These are phyloP conservation scores for Heteromurus nitidus DNA, from an alignment of 2,888 invertebrate genomes.

Conservation along the genomic window DNA sequence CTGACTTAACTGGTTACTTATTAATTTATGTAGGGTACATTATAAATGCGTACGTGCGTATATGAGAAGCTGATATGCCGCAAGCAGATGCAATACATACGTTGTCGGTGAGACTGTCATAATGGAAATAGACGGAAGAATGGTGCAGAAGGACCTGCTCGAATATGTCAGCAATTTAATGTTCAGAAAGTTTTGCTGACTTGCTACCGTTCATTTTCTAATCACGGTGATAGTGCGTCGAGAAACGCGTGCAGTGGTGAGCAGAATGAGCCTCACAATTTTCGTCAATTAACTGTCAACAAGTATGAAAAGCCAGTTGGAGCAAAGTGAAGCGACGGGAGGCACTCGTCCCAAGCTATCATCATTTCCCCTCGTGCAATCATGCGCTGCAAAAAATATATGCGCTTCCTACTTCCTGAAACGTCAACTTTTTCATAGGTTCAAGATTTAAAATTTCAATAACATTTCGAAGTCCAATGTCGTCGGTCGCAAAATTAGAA, in stretches of 20 bases:
- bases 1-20: slow-evolving; percentile 36
- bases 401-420: not conserved
- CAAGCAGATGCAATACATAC: not conserved
- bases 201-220: slow-evolving; percentile 42
- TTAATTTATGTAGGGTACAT: slow-evolving; percentile 30
- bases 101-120: too few relatives aligned
- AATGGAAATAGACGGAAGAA: not conserved
- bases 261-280: slow-evolving; percentile 3
- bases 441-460: not conserved
- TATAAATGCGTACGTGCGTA: slow-evolving; percentile 2
- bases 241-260: too few relatives aligned
- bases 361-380: not conserved
- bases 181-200: slow-evolving; percentile 7
- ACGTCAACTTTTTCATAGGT: not conserved
- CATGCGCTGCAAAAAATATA: too few relatives aligned
- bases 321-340: not conserved
- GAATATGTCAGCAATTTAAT: slow-evolving; percentile 21
- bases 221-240: not conserved
- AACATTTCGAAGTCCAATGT: not conserved
- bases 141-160: slow-evolving; percentile 1
- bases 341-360: too few relatives aligned
- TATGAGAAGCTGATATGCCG: not conserved
- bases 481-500: not conserved
- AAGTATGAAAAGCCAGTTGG: slow-evolving; percentile 14
- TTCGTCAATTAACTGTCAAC: slow-evolving; percentile 41